Conservation (phyloP, 2,888 invertebrate genomes). For the Pseudococcus longispinus region DNA sequence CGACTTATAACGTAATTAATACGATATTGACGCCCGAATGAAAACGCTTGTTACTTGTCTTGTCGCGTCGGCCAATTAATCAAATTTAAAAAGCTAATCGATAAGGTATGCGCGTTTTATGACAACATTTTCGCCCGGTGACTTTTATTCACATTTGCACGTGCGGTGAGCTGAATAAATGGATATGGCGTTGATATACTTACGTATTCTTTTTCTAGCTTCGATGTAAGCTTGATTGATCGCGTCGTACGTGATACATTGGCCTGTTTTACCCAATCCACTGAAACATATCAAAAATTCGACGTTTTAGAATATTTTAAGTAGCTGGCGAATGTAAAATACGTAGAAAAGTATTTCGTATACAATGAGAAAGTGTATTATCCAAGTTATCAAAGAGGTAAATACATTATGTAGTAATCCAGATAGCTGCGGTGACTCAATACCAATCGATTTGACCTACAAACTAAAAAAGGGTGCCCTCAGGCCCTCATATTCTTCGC, state of each 20-base stretch:
- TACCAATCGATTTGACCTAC: neutral
- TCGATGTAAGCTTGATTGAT: conserved; percentile 87
- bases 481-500: too few species aligned
- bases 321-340: neutral
- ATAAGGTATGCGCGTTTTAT: neutral
- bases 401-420: too few species aligned
- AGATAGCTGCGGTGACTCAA: too few species aligned
- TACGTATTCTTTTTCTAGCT: conserved; percentile 86
- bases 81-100: conserved; percentile 38
- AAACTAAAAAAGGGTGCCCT: neutral
- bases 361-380: neutral
- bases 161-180: neutral
- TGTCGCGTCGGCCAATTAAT: conserved; percentile 9
- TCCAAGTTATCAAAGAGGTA: too few species aligned
- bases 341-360: neutral
- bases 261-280: conserved; percentile 74
- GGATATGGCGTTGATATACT: conserved; percentile 64
- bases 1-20: conserved; percentile 22
- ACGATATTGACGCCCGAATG: neutral
- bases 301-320: neutral
- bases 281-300: conserved; percentile 65
- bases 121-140: neutral
- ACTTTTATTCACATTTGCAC: neutral
- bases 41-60: neutral
- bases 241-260: conserved; percentile 89